Evolutionary conservation across 1,140 invertebrate species (phyloP).

Genomic region (Pogonus chalceus): DNA sequence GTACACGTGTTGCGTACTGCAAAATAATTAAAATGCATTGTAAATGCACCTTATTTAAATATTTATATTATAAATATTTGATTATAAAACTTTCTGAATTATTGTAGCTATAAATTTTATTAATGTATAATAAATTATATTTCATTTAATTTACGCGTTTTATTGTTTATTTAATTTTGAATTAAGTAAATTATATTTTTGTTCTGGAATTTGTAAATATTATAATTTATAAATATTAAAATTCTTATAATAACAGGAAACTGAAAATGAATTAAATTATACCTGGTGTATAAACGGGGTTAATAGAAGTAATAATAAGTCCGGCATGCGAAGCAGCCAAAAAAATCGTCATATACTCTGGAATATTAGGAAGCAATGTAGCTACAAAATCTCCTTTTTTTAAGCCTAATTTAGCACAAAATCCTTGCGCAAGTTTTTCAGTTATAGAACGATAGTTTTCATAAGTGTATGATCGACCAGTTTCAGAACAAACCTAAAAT

Average conservation of each 20-base stretch:
- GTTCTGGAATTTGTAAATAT: too few relatives aligned
- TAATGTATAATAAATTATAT: conserved; percentile 3
- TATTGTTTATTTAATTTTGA: conserved; percentile 8
- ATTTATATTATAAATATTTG: too few relatives aligned
- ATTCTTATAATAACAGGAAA: not conserved
- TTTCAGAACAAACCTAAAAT: conserved; percentile 54
- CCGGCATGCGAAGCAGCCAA: conserved; percentile 59
- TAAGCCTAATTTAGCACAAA: conserved; percentile 53
- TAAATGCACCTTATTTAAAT: too few relatives aligned
- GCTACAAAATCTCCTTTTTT: conserved; percentile 57
- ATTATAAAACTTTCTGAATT: not conserved
- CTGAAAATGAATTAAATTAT: conserved; percentile 7
- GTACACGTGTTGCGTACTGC: too few relatives aligned
- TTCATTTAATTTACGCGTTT: conserved; percentile 4
- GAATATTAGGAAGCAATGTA: conserved; percentile 60
- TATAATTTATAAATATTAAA: conserved; percentile 4
- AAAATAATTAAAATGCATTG: too few relatives aligned
- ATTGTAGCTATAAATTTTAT: not conserved
- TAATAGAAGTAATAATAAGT: conserved; percentile 60
- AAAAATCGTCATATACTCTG: conserved; percentile 57
- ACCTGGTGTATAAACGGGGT: conserved; percentile 68
- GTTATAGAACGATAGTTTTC: conserved; percentile 48
- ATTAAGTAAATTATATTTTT: conserved; percentile 8
- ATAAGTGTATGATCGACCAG: conserved; percentile 59
- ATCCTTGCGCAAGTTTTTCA: conserved; percentile 54